Percentiles rank a stretch among this genome's conserved stretches.
Evolutionary conservation across 2,888 invertebrate genomes (phyloP).

Genomic region (Acleris laterana): DNA sequence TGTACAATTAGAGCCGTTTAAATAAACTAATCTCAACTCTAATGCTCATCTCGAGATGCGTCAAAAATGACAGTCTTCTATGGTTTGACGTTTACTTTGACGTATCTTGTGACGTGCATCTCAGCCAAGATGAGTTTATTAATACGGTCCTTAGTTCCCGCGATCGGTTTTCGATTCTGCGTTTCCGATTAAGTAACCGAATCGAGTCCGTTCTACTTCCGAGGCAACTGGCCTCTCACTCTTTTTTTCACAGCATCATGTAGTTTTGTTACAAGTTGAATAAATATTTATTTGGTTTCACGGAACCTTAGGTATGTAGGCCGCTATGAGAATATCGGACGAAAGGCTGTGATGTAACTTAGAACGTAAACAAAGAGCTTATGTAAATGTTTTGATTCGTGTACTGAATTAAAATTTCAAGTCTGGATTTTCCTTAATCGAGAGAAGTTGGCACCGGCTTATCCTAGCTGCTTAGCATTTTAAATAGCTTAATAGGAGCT

Average conservation of each 20-base stretch:
- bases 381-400: constrained; percentile 18
- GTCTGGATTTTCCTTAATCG: constrained; percentile 18
- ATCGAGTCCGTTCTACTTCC: constrained; percentile 49
- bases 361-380: constrained; percentile 27
- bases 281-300: constrained; percentile 32
- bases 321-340: constrained; percentile 15
- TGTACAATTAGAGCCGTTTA: too few relatives aligned
- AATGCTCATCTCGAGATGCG: too few relatives aligned
- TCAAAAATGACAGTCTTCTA: too few relatives aligned
- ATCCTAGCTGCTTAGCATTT: neutral
- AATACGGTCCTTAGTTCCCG: too few relatives aligned
- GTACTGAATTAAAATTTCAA: constrained; percentile 10
- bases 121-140: too few relatives aligned
- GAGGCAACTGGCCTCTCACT: constrained; percentile 47
- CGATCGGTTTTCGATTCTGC: neutral
- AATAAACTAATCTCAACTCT: too few relatives aligned
- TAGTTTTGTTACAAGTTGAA: constrained; percentile 15
- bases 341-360: constrained; percentile 25
- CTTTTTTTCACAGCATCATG: constrained; percentile 18
- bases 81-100: too few relatives aligned
- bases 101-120: too few relatives aligned
- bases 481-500: neutral
- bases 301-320: constrained; percentile 27
- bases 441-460: neutral
- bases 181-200: constrained; percentile 53